Evolutionary conservation across 2,888 invertebrate genomes (phyloP).

Genomic region (Tetanocera ferruginea): DNA sequence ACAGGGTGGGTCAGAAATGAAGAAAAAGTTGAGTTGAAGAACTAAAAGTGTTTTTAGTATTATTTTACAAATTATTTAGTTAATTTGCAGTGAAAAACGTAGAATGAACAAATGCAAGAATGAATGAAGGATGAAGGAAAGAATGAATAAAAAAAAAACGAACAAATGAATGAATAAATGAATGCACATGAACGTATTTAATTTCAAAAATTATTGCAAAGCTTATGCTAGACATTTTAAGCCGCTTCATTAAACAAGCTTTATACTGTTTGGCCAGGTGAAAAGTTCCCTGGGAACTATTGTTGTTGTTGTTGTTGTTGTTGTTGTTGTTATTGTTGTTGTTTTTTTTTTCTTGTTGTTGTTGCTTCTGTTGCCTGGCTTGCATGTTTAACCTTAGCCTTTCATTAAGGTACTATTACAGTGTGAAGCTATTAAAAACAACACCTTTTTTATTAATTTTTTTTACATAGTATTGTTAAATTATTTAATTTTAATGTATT

Average conservation of each 20-base stretch:
- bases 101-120: neutral
- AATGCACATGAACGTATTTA: neutral
- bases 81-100: neutral
- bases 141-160: neutral
- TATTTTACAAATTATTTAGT: slow-evolving; percentile 30
- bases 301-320: slow-evolving; percentile 1
- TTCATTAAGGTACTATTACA: too few species aligned
- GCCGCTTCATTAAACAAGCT: neutral
- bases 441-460: too few species aligned
- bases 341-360: neutral
- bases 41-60: slow-evolving; percentile 17
- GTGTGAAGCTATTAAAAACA: too few species aligned
- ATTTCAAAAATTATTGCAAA: slow-evolving; percentile 11
- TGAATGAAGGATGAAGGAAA: neutral
- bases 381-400: neutral
- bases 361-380: neutral
- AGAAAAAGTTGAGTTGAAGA: neutral
- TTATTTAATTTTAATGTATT: too few species aligned
- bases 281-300: neutral
- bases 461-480: too few species aligned
- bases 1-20: too few species aligned
- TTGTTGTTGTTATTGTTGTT: neutral
- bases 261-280: neutral
- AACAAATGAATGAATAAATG: neutral
- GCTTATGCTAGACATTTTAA: neutral